These are phyloP conservation scores for Stenotaenia linearis DNA, from an alignment of 2,888 invertebrate species.

Conservation along the genomic window DNA sequence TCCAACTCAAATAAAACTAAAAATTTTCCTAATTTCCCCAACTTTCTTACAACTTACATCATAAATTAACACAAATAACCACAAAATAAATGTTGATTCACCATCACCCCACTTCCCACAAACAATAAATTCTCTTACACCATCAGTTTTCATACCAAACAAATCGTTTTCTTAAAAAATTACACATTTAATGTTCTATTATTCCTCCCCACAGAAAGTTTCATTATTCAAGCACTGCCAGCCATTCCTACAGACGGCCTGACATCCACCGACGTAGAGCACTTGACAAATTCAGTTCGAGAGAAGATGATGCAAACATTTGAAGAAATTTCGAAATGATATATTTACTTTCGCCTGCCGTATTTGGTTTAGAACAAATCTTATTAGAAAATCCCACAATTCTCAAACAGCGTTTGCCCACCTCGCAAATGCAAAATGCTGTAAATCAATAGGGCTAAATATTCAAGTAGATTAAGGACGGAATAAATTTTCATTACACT, in stretches of 20 bases:
- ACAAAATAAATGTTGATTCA: no score
- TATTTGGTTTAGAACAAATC: neutral
- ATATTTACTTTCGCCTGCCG: neutral
- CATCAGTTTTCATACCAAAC: no score
- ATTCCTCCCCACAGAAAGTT: neutral
- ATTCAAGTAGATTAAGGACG: neutral
- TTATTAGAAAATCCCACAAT: neutral
- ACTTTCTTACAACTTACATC: no score
- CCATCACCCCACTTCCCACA: no score
- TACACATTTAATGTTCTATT: no score
- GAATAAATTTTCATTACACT: neutral
- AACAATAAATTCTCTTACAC: no score
- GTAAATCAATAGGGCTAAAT: constrained; percentile 4
- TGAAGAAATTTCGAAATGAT: neutral
- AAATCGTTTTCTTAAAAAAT: no score
- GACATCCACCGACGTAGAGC: neutral
- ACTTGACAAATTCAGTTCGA: neutral
- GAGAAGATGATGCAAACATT: neutral
- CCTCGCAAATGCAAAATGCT: neutral
- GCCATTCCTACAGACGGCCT: neutral
- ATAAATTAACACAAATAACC: no score
- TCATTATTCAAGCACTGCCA: neutral
- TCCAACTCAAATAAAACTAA: no score
- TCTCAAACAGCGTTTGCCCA: neutral
- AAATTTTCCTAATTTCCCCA: no score